Evolutionary conservation across 2,888 invertebrate species (phyloP).

Genomic region (Rhagonycha fulva): DNA sequence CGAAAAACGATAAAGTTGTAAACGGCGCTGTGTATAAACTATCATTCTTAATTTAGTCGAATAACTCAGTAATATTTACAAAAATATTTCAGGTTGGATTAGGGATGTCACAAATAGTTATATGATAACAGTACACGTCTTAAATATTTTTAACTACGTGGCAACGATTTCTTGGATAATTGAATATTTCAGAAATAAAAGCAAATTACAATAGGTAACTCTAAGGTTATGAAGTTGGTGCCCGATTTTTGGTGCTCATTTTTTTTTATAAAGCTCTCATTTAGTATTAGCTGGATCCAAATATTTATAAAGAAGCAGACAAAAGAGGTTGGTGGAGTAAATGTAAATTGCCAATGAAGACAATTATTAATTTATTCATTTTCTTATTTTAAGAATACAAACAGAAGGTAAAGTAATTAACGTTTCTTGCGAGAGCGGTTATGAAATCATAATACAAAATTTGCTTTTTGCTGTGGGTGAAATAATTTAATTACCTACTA

Average conservation of each 20-base stretch:
- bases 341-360: not conserved
- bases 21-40: too few relatives aligned
- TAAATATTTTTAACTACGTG: constrained; percentile 68
- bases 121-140: constrained; percentile 65
- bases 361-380: not conserved
- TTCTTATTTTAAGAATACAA: not conserved
- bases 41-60: too few relatives aligned
- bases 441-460: not conserved
- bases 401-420: not conserved
- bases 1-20: too few relatives aligned
- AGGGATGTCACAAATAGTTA: constrained; percentile 65
- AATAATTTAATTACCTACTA: not conserved
- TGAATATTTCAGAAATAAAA: constrained; percentile 50
- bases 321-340: not conserved
- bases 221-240: not conserved
- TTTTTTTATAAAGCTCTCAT: too few relatives aligned
- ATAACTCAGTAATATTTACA: not conserved
- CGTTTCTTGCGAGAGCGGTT: not conserved
- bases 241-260: too few relatives aligned
- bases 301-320: not conserved
- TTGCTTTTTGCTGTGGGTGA: not conserved
- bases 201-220: not conserved
- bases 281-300: not conserved
- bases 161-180: constrained; percentile 67
- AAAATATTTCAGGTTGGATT: constrained; percentile 62